Percentiles rank a stretch among this genome's conserved stretches.
Evolutionary conservation across 2,888 invertebrate genomes (phyloP).

Genomic region (Chelonus formosanus): DNA sequence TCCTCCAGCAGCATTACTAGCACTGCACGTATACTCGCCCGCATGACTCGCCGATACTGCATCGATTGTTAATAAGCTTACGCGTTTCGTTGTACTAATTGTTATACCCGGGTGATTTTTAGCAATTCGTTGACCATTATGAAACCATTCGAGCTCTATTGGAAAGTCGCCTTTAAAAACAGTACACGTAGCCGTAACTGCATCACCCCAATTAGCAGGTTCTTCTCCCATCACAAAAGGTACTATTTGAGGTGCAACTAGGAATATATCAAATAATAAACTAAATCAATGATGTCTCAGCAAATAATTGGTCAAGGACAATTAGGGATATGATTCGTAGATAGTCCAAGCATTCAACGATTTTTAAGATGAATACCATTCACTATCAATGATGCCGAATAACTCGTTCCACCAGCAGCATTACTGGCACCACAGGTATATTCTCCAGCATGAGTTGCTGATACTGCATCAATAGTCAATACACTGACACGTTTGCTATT

Average conservation of each 20-base stretch:
- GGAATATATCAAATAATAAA: neutral
- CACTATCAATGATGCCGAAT: slow-evolving; percentile 72
- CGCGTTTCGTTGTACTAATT: slow-evolving; percentile 59
- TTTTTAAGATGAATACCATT: slow-evolving; percentile 35
- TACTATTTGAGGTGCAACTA: slow-evolving; percentile 77
- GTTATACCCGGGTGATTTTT: slow-evolving; percentile 44
- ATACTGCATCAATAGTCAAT: slow-evolving; percentile 65
- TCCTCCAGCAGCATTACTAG: slow-evolving; percentile 75
- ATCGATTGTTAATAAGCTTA: slow-evolving; percentile 65
- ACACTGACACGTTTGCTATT: slow-evolving; percentile 63
- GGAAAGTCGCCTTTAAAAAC: slow-evolving; percentile 76
- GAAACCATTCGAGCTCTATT: slow-evolving; percentile 76
- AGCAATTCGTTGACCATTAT: slow-evolving; percentile 70
- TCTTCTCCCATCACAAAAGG: slow-evolving; percentile 78
- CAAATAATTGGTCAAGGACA: no score
- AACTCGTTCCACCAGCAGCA: slow-evolving; percentile 72
- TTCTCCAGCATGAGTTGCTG: slow-evolving; percentile 64
- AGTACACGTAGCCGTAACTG: slow-evolving; percentile 69
- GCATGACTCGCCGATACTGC: slow-evolving; percentile 64
- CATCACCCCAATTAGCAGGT: slow-evolving; percentile 74
- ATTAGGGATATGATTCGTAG: slow-evolving; percentile 30
- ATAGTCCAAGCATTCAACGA: slow-evolving; percentile 9
- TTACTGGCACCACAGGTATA: slow-evolving; percentile 73
- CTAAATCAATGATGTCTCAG: neutral
- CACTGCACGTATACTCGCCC: slow-evolving; percentile 68